Evolutionary conservation across 2,113 vertebrate genomes (phyloP).

Genomic region (Sapajus apella): DNA sequence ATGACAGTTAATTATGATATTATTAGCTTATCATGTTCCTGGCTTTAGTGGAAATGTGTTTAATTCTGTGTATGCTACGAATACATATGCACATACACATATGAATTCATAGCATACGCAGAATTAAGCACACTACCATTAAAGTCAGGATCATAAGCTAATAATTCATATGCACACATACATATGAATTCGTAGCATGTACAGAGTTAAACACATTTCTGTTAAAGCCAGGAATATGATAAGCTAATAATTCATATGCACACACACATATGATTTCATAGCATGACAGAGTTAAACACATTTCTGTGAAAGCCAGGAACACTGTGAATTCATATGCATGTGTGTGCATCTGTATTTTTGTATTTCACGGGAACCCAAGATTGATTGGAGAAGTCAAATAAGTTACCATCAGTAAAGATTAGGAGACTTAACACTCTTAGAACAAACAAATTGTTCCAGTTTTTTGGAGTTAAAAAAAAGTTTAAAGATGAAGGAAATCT

Average conservation of each 20-base stretch:
- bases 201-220: background rate
- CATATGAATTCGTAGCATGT: background rate
- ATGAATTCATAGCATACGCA: background rate
- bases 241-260: background rate
- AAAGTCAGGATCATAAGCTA: background rate
- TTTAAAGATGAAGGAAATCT: background rate
- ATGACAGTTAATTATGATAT: background rate
- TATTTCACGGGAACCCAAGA: background rate
- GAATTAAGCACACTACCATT: too few species aligned
- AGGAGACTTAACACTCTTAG: background rate
- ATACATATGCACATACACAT: background rate
- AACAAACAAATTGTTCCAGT: background rate
- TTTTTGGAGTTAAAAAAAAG: background rate
- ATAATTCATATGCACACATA: background rate
- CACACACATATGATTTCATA: background rate
- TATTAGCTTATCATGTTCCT: constrained; percentile 15
- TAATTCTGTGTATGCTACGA: background rate
- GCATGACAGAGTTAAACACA: background rate
- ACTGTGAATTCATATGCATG: background rate
- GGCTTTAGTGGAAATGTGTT: background rate
- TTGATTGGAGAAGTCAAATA: background rate
- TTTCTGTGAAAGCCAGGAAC: constrained; percentile 3
- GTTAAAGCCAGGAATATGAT: background rate
- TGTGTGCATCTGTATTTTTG: background rate
- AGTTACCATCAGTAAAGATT: background rate